Evolutionary conservation across 2,888 invertebrate genomes (phyloP).

Genomic region (Abrostola tripartita): DNA sequence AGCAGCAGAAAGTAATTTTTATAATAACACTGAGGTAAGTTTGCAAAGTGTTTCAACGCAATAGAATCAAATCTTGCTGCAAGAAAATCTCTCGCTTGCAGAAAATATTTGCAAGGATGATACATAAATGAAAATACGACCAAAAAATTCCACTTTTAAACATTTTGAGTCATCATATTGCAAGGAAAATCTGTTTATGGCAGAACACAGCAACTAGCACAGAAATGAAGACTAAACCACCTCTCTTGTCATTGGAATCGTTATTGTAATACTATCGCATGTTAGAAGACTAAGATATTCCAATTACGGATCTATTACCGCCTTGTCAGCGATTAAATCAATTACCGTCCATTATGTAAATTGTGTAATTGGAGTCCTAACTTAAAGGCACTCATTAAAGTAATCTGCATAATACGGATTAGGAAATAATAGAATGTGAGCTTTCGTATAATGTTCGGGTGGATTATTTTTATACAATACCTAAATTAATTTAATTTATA

Average conservation of each 20-base stretch:
- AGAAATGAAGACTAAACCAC: background rate
- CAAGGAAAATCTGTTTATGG: too few relatives aligned
- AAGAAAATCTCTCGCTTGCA: too few relatives aligned
- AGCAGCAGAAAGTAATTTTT: constrained; percentile 72
- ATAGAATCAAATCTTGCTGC: too few relatives aligned
- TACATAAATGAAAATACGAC: too few relatives aligned
- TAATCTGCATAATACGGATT: constrained; percentile 52
- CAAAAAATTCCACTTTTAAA: too few relatives aligned
- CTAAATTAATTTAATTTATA: constrained; percentile 2
- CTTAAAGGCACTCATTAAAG: constrained; percentile 38
- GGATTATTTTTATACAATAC: constrained; percentile 9
- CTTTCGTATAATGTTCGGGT: constrained; percentile 12
- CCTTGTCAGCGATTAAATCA: constrained; percentile 55
- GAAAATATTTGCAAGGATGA: too few relatives aligned
- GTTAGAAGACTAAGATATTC: constrained; percentile 42
- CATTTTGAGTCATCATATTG: too few relatives aligned
- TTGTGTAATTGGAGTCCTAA: constrained; percentile 45
- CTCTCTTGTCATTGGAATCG: background rate
- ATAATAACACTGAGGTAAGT: constrained; percentile 72
- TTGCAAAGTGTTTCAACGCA: background rate
- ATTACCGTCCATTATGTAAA: constrained; percentile 58
- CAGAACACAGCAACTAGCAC: too few relatives aligned
- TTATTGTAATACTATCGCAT: constrained; percentile 39
- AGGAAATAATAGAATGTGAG: constrained; percentile 35
- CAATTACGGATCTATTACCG: constrained; percentile 34